Percentiles rank a stretch among this genome's conserved stretches.
phyloP scores from a whole-genome alignment of 2,113 vertebrate genomes.

The Gopherus flavomarginatus region DNA sequence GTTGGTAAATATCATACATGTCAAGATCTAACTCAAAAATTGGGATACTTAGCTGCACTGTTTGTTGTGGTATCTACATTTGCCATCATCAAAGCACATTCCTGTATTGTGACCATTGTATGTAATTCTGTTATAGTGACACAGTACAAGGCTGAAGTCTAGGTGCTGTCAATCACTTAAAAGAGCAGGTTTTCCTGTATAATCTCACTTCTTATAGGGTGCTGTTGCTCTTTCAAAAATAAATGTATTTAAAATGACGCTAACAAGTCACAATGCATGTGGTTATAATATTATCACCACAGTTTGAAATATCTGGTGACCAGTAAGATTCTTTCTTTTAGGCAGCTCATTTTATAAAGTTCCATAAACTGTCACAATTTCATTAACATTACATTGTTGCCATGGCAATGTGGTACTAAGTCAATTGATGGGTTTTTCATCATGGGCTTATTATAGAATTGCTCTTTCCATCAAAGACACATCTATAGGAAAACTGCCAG shows the following conservation, averaged over 20 bases:
- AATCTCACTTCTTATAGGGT: background rate
- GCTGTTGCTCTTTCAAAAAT: background rate
- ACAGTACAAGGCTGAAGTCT: background rate
- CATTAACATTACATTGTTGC: constrained; percentile 75
- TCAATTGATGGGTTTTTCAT: constrained; percentile 72
- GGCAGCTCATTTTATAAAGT: constrained; percentile 53
- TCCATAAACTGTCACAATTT: constrained; percentile 72
- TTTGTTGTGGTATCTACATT: constrained; percentile 17
- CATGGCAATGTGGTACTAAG: constrained; percentile 69
- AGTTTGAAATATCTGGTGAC: constrained; percentile 38
- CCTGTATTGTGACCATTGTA: background rate
- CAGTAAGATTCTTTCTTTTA: constrained; percentile 43
- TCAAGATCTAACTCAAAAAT: constrained; percentile 12
- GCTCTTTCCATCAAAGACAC: constrained; percentile 64
- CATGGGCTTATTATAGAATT: constrained; percentile 65
- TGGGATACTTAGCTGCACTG: constrained; percentile 11
- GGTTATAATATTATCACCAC: constrained; percentile 26
- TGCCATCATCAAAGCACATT: background rate
- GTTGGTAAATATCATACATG: constrained; percentile 24
- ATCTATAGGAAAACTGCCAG: constrained; percentile 54
- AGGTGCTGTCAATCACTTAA: background rate
- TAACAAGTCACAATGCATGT: constrained; percentile 17
- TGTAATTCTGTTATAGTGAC: background rate
- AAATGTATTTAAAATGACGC: background rate
- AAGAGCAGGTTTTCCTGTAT: background rate